Evolutionary conservation across 2,888 invertebrate genomes (phyloP).

Genomic region (Andrena chrysosceles): DNA sequence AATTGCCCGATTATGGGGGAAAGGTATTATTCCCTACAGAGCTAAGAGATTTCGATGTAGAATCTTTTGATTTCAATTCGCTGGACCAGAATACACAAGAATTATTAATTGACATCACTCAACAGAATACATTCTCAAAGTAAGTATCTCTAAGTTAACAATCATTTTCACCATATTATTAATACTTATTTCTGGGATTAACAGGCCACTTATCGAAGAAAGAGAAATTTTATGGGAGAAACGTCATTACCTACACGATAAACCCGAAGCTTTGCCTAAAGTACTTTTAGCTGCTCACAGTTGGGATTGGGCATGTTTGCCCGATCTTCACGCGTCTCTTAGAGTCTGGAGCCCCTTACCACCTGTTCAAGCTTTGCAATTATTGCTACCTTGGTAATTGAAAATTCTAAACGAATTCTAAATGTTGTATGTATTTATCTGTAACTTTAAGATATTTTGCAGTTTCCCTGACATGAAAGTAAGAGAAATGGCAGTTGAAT

Average conservation of each 20-base stretch:
- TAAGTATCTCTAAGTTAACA: slow-evolving; percentile 56
- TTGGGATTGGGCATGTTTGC: slow-evolving; percentile 96
- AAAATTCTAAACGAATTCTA: slow-evolving; percentile 30
- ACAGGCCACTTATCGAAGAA: slow-evolving; percentile 89
- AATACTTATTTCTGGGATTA: slow-evolving; percentile 2
- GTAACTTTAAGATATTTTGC: slow-evolving; percentile 17
- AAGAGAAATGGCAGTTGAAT: slow-evolving; percentile 92
- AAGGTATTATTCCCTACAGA: slow-evolving; percentile 89
- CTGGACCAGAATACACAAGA: slow-evolving; percentile 93
- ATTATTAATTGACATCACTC: slow-evolving; percentile 89
- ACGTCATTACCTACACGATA: slow-evolving; percentile 93
- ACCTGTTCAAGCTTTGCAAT: slow-evolving; percentile 95
- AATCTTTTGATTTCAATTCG: slow-evolving; percentile 90
- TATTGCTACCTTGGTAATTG: slow-evolving; percentile 94
- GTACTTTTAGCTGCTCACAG: slow-evolving; percentile 94
- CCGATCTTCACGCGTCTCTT: slow-evolving; percentile 95
- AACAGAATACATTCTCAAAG: slow-evolving; percentile 91
- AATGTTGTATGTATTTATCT: slow-evolving; percentile 4
- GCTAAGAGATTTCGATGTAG: slow-evolving; percentile 84
- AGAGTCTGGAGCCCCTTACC: slow-evolving; percentile 94
- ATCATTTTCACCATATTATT: not conserved
- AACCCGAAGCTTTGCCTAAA: slow-evolving; percentile 94
- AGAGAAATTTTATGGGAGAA: slow-evolving; percentile 97
- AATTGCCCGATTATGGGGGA: slow-evolving; percentile 89
- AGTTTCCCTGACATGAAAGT: slow-evolving; percentile 97